Conservation (phyloP, 1,140 invertebrate genomes). For the Chlorops oryzae region DNA sequence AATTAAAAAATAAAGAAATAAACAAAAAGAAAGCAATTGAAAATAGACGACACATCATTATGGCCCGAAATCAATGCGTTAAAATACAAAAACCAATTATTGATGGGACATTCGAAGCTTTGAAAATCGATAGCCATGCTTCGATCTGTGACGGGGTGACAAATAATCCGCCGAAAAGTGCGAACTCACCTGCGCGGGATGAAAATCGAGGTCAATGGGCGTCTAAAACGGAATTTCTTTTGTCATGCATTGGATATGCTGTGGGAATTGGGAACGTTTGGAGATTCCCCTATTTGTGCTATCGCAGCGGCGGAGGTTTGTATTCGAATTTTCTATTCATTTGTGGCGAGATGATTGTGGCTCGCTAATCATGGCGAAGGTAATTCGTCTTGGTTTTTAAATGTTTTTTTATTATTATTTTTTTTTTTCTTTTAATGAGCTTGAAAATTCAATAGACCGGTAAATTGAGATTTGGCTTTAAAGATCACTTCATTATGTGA, state of each 20-base stretch:
- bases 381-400: no score
- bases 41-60: no score
- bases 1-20: not conserved
- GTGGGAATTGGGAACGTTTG: constrained; percentile 78
- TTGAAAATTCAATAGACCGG: no score
- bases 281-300: constrained; percentile 75
- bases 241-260: constrained; percentile 66
- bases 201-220: constrained; percentile 53
- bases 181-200: constrained; percentile 27
- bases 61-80: no score
- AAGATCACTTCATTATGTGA: not conserved
- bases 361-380: no score
- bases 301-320: constrained; percentile 51
- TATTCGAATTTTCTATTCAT: no score
- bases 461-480: not conserved
- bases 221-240: constrained; percentile 65
- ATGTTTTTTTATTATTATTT: constrained; percentile 7
- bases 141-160: not conserved
- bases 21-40: not conserved
- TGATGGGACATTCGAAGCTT: no score
- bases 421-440: constrained; percentile 1
- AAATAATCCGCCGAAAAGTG: no score
- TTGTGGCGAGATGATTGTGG: no score
- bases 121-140: no score
- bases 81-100: no score